Evolutionary conservation across 2,113 vertebrate genomes (phyloP), one percentile per base, ranked within the genome.

Genomic region (Salvelinus fontinalis): DNA sequence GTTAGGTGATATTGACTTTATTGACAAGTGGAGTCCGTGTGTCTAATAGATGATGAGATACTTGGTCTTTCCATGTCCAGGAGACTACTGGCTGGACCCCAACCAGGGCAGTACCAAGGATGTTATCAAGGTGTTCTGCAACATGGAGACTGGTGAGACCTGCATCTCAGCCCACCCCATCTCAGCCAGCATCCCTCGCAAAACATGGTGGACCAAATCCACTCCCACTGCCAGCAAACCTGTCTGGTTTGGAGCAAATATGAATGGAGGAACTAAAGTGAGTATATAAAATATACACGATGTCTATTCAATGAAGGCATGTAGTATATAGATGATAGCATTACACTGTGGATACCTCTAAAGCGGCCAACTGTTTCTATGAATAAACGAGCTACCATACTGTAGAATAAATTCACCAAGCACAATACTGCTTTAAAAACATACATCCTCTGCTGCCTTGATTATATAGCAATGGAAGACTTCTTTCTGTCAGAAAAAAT

Each of bases 41-140:
- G 16, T 54, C 16, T 18, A 54, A 3, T 13, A 4, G 51, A 54
- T 54, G 3, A 54, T 54, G 12, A 54, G 16, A 70, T 65, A 22
- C 60, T 70, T 26, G 22, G 39, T 34, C 22, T 80, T 70, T 29
- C 20, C 39, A 49, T 24, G 8, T 70, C 49, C 70, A 99, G 98
- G 97, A 2, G 93, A 97, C 34, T 99, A 98, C 76, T 99, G 98
- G 98, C 93, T 99, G 68, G 98, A 99, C 89, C 98, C 98, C 39
- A 99, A 99, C 74, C 97, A 98, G 72, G 97, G 98, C 3, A 98
- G 94, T 79, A 77, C 90, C 11, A 96, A 96, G 90, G 98, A 99
- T 83, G 97, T 97, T 70, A 96, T 99, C 79, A 96, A 94, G 89
- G 97, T 99, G 34, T 94, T 95, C 89, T 99, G 98, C 86, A 96